Conservation (phyloP, 2,888 invertebrate genomes). For the Drosophila setosimentum region DNA sequence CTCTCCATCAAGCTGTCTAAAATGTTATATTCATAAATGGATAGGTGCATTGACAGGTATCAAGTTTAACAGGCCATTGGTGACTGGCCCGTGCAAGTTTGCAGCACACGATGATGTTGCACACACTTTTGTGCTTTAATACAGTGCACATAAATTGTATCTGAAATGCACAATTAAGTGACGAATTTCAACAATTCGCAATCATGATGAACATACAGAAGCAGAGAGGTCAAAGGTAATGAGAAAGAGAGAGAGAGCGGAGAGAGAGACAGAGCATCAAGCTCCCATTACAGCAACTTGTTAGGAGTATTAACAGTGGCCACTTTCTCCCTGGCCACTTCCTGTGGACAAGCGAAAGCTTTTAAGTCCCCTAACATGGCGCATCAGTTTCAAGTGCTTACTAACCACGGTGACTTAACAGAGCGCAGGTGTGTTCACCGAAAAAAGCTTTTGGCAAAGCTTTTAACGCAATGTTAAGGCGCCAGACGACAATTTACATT, state of each 20-base stretch:
- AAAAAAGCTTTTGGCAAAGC: conserved; percentile 63
- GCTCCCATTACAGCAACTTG: conserved; percentile 58
- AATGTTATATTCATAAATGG: conserved; percentile 2
- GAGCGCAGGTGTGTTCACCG: conserved; percentile 37
- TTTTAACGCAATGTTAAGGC: conserved; percentile 71
- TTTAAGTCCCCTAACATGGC: conserved; percentile 60
- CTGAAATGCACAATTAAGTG: conserved; percentile 53
- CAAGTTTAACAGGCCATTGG: conserved; percentile 2
- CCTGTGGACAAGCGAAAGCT: conserved; percentile 75
- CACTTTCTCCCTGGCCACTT: conserved; percentile 52
- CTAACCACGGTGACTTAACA: conserved; percentile 55
- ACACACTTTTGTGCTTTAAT: conserved; percentile 14
- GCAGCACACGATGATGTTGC: background rate
- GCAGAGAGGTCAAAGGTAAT: background rate
- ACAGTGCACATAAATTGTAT: conserved; percentile 41
- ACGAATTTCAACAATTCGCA: conserved; percentile 37
- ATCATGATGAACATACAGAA: conserved; percentile 18
- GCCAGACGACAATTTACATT: conserved; percentile 65
- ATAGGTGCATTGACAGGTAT: conserved; percentile 8
- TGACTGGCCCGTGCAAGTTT: background rate
- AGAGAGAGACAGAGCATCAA: conserved; percentile 5
- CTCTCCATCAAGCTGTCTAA: background rate
- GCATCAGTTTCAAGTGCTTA: conserved; percentile 36
- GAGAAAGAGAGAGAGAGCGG: background rate
- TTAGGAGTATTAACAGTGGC: conserved; percentile 60